Percentiles rank a stretch among this genome's conserved stretches.
Conservation (phyloP, 2,113 vertebrate genomes). For the Cyanoramphus novaezelandiae region DNA sequence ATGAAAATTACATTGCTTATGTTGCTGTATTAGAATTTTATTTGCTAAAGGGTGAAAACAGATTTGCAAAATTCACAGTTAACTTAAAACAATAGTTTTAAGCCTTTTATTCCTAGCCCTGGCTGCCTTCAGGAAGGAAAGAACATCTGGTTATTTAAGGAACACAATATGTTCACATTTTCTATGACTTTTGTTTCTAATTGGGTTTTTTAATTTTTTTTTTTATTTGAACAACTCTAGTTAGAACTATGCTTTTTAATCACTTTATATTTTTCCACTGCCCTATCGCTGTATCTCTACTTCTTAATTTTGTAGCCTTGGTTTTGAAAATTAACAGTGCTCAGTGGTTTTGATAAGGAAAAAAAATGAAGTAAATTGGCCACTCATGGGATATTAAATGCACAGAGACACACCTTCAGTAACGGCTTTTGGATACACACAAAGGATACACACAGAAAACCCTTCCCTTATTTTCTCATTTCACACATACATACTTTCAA, state of each 20-base stretch:
- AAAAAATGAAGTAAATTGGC: conserved; percentile 22
- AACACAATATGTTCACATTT: conserved; percentile 88
- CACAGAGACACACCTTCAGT: conserved; percentile 3
- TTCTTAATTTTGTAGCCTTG: conserved; percentile 57
- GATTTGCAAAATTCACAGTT: conserved; percentile 85
- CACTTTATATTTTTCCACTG: conserved; percentile 77
- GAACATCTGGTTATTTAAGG: conserved; percentile 89
- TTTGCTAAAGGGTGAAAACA: conserved; percentile 85
- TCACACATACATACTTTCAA: background rate
- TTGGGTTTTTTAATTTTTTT: conserved; percentile 79
- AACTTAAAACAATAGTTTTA: conserved; percentile 87
- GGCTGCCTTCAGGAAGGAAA: conserved; percentile 84
- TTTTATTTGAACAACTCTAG: conserved; percentile 78
- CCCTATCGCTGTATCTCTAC: conserved; percentile 54
- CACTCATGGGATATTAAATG: conserved; percentile 1
- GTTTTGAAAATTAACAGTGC: conserved; percentile 66
- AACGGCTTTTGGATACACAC: background rate
- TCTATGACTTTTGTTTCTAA: conserved; percentile 91
- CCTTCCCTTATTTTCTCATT: conserved; percentile 11
- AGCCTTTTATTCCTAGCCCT: conserved; percentile 83
- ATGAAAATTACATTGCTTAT: conserved; percentile 82
- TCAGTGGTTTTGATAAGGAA: conserved; percentile 45
- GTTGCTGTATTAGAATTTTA: conserved; percentile 83
- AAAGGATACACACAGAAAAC: background rate
- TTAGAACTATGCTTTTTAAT: conserved; percentile 81